Evolutionary conservation across 1,140 invertebrate genomes (phyloP), one percentile per base, ranked within the genome.

Genomic region (Panulirus ornatus): DNA sequence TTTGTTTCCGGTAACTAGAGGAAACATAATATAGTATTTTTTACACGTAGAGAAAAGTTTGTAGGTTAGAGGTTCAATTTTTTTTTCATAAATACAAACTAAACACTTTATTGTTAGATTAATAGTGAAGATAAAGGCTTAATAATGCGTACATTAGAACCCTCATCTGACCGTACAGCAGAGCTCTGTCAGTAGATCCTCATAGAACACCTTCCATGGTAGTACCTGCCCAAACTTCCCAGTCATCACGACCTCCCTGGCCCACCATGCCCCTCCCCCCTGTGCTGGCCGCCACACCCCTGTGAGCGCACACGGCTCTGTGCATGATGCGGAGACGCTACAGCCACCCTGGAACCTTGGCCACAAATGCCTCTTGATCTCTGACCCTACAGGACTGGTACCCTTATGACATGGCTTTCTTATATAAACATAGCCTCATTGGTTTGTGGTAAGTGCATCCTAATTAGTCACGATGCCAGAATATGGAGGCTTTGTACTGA

Each of bases 201-300:
- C 14, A 30, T 66, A 66, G 58, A 66, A 27, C 58, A 66, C 58
- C 58, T 66, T n/a, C n/a, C 58, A 66, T 30, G 58, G 27, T 66
- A 66, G 58, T 8, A 66, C 58, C 58, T 27, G 22, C 2, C 58
- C 58, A 30, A 66, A 30, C 8, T 6, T 66, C 27, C 58, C 58
- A 66, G 30, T 30, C 30, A 66, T 30, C 30, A 66, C 82, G 27
- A 30, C 30, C 71, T n/a, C 27, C 84, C 63, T 71, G 27, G n/a
- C 66, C 87, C 30, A 30, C 27, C 44, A 30, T 6, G 36, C 44
- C 63, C 79, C 42, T 51, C 8, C 79, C 87, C 87, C 87, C 79
- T 89, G 87, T 89, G 76, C 87, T 89, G 87, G 87, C 87, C 87
- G 70, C 87, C 87, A 89, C 87, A 83, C 79, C 86, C 86, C 87